A percentile compares a stretch with the other conserved stretches of the same genome.
Conservation (phyloP, 2,113 vertebrate genomes). For the Brachypodius melanocephalos region DNA sequence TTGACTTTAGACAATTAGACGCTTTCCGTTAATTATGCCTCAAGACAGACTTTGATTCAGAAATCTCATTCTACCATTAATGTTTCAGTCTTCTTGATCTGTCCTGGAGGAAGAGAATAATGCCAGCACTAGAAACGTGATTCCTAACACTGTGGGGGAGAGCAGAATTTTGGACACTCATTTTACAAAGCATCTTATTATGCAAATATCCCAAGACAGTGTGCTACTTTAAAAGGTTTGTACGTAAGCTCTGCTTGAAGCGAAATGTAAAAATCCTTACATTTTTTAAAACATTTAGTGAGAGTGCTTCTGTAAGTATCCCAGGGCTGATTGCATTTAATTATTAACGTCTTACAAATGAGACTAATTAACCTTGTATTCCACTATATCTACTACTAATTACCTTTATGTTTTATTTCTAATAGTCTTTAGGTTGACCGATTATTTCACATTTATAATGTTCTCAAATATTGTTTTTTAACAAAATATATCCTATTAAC, state of each 20-base stretch:
- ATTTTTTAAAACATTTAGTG: background rate
- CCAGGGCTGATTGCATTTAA: conserved; percentile 46
- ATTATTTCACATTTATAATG: background rate
- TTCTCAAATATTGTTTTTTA: background rate
- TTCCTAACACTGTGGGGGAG: background rate
- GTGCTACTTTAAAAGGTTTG: background rate
- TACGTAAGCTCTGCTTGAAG: conserved; percentile 6
- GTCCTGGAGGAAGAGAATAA: background rate
- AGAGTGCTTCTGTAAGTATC: background rate
- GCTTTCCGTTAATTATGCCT: background rate
- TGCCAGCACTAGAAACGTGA: background rate
- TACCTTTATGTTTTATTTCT: conserved; percentile 33
- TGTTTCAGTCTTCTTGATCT: background rate
- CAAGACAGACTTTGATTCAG: conserved; percentile 25
- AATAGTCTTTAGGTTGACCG: background rate
- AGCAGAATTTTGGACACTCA: background rate
- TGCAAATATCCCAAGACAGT: conserved; percentile 5
- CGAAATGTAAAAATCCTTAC: conserved; percentile 11
- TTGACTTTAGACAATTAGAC: conserved; percentile 35
- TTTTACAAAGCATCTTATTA: conserved; percentile 19
- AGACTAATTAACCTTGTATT: conserved; percentile 58
- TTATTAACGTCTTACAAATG: conserved; percentile 43
- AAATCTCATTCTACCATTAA: background rate
- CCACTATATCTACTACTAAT: conserved; percentile 7
- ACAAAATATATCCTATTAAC: background rate